These are phyloP conservation scores for Actenoides lindsayi DNA, from an alignment of 2,113 vertebrate species.

Conservation along the genomic window DNA sequence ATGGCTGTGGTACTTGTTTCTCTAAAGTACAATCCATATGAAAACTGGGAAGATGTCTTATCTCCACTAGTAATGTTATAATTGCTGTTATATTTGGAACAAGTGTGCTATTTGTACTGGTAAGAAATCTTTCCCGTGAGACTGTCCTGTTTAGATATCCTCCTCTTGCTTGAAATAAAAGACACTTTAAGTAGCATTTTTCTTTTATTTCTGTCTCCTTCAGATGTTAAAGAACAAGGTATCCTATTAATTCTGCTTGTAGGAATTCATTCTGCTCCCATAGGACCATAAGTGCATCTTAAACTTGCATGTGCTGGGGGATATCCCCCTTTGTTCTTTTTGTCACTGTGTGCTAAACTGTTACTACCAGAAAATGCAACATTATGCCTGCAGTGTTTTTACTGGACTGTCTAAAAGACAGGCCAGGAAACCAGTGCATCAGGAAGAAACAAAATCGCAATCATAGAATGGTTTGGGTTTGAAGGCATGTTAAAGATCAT, in stretches of 20 bases:
- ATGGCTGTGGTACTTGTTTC: not conserved
- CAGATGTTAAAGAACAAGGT: constrained; percentile 9
- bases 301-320: not conserved
- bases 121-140: not conserved
- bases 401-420: not conserved
- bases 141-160: constrained; percentile 20
- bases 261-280: constrained; percentile 14
- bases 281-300: not conserved
- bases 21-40: not conserved
- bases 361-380: not conserved
- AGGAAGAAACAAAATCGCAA: not conserved
- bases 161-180: constrained; percentile 13
- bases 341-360: not conserved
- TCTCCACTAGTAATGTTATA: not conserved
- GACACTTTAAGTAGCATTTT: constrained; percentile 3
- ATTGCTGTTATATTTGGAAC: not conserved
- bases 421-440: not conserved
- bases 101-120: not conserved
- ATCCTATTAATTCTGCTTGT: not conserved
- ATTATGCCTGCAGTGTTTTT: not conserved
- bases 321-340: constrained; percentile 3
- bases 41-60: not conserved
- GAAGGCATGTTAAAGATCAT: not conserved
- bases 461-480: not conserved
- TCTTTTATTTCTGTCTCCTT: not conserved